A percentile compares a stretch with the other conserved stretches of the same genome.
phyloP scores from a whole-genome alignment of 2,113 vertebrate species.

The Xiphias gladius region DNA sequence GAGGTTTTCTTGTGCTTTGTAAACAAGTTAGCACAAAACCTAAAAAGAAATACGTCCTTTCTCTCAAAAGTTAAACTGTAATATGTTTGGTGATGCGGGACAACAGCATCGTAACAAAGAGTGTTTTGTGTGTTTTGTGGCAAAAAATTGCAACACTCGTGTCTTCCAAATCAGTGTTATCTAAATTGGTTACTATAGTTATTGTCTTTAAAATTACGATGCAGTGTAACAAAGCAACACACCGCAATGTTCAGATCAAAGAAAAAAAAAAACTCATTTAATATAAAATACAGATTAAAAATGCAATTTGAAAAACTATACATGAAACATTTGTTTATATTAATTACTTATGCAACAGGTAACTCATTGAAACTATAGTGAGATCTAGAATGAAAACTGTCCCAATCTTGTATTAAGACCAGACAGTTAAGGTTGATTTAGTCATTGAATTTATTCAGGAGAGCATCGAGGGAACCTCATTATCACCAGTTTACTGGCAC shows the following conservation, averaged over 20 bases:
- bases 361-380: background rate
- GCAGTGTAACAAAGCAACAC: background rate
- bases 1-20: background rate
- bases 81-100: background rate
- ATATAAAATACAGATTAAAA: background rate
- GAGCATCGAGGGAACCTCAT: background rate
- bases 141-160: background rate
- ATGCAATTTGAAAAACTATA: background rate
- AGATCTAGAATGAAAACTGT: background rate
- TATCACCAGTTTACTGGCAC: slow-evolving; percentile 12
- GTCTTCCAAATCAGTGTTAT: background rate
- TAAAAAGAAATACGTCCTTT: background rate
- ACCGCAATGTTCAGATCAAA: background rate
- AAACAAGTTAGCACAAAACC: background rate
- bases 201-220: background rate
- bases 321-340: background rate
- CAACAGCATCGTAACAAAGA: background rate
- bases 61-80: background rate
- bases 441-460: background rate
- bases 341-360: background rate
- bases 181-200: background rate
- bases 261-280: background rate
- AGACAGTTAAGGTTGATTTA: slow-evolving; percentile 2
- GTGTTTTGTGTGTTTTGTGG: background rate
- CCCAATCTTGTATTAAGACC: background rate